These are phyloP conservation scores for Accipiter cooperii DNA, from an alignment of 2,113 vertebrate genomes.

Conservation along the genomic window DNA sequence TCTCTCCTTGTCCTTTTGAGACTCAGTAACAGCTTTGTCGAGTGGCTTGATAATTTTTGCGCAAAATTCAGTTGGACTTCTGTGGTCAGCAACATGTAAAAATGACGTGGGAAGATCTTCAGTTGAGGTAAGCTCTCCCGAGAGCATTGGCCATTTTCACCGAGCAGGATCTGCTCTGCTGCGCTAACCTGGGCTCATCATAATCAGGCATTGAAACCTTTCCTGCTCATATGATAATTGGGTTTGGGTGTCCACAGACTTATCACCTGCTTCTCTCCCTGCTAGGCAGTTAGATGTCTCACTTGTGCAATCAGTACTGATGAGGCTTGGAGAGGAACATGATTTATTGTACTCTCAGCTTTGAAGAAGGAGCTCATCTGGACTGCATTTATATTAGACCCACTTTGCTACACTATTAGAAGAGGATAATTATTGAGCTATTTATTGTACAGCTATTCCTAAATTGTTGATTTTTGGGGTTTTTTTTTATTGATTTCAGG, in stretches of 20 bases:
- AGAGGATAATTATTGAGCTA: conserved; percentile 75
- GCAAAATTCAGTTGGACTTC: conserved; percentile 46
- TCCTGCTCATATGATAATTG: neutral
- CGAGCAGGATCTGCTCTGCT: neutral
- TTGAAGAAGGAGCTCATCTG: conserved; percentile 74
- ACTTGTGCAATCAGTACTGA: neutral
- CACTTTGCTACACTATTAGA: conserved; percentile 68
- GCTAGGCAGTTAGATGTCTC: neutral
- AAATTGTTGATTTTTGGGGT: conserved; percentile 64
- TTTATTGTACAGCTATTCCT: conserved; percentile 71
- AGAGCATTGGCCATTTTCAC: conserved; percentile 2
- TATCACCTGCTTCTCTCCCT: neutral
- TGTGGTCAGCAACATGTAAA: conserved; percentile 42
- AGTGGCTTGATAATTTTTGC: conserved; percentile 45
- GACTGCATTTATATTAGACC: conserved; percentile 73
- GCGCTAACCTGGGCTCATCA: neutral
- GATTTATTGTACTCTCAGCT: conserved; percentile 41
- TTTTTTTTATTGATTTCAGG: conserved; percentile 84
- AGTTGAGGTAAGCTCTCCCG: conserved; percentile 37
- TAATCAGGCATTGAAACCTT: neutral
- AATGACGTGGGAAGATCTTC: conserved; percentile 33
- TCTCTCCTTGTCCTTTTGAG: conserved; percentile 58
- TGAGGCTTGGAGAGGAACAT: neutral
- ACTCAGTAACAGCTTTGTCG: conserved; percentile 46
- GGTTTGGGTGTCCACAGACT: neutral